Evolutionary conservation across 2,888 invertebrate genomes (phyloP).

Genomic region (Himalopsyche japonica): DNA sequence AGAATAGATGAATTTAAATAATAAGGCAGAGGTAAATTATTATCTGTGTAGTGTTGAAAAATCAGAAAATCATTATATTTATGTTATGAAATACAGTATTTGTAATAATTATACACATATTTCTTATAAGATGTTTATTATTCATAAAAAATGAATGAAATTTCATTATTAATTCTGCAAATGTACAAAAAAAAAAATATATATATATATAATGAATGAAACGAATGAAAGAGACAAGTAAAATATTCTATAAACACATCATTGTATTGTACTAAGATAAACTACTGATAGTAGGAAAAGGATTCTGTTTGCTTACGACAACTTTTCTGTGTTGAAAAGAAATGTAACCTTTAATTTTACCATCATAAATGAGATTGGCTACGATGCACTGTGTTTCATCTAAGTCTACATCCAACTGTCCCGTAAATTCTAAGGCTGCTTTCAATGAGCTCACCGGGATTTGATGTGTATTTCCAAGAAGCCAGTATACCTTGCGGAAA

Average conservation of each 20-base stretch:
- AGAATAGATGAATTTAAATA: conserved; percentile 19
- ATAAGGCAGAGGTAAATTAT: conserved; percentile 13
- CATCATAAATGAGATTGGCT: conserved; percentile 94
- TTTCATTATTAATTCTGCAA: conserved; percentile 9
- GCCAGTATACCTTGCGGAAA: conserved; percentile 82
- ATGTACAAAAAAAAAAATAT: neutral
- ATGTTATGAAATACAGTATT: conserved; percentile 35
- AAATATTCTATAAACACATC: neutral
- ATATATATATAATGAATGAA: neutral
- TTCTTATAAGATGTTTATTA: conserved; percentile 36
- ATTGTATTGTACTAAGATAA: conserved; percentile 50
- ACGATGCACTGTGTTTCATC: conserved; percentile 97
- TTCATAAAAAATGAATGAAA: conserved; percentile 18
- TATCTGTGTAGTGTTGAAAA: conserved; percentile 38
- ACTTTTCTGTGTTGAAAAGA: conserved; percentile 96
- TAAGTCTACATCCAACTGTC: conserved; percentile 82
- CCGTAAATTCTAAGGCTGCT: conserved; percentile 78
- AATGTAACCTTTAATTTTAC: conserved; percentile 97
- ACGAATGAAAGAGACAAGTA: neutral
- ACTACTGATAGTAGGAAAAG: conserved; percentile 82
- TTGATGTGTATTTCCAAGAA: conserved; percentile 79
- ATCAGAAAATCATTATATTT: conserved; percentile 36
- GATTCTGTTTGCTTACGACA: conserved; percentile 95
- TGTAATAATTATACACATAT: conserved; percentile 36
- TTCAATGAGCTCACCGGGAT: conserved; percentile 85